Evolutionary conservation across 2,888 invertebrate species (phyloP).

Genomic region (Zaprionus bogoriensis): DNA sequence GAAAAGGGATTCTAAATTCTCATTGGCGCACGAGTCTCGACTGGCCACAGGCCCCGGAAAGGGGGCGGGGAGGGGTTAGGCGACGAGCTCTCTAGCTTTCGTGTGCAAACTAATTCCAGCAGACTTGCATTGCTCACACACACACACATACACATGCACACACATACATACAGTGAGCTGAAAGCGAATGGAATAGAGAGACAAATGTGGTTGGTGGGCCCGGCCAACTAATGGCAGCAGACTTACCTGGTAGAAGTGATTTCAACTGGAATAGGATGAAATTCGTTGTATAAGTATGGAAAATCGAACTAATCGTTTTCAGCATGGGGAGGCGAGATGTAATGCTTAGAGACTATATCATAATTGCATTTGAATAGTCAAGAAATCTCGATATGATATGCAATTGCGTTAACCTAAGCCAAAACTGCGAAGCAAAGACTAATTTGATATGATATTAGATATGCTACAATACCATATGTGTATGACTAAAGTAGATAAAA

Average conservation of each 20-base stretch:
- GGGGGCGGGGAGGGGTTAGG: background rate
- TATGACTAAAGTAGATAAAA: too few relatives aligned
- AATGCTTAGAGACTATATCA: too few relatives aligned
- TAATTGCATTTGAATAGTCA: too few relatives aligned
- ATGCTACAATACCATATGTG: too few relatives aligned
- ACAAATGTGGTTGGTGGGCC: conserved; percentile 44
- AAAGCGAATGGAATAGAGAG: conserved; percentile 49
- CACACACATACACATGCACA: conserved; percentile 20
- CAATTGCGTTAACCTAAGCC: too few relatives aligned
- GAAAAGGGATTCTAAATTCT: conserved; percentile 65
- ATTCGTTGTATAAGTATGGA: background rate
- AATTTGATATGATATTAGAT: too few relatives aligned
- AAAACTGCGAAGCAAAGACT: too few relatives aligned
- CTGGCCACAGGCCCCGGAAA: background rate
- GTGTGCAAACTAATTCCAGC: conserved; percentile 48
- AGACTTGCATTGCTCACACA: conserved; percentile 40
- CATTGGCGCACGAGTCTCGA: conserved; percentile 61
- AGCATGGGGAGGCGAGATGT: too few relatives aligned
- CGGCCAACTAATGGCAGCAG: background rate
- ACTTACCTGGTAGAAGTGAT: background rate
- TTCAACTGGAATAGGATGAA: background rate
- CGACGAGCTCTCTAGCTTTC: conserved; percentile 13
- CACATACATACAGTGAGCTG: conserved; percentile 12
- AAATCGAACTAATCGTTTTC: background rate
- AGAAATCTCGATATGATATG: too few relatives aligned